Evolutionary conservation across 2,888 invertebrate species (phyloP), one percentile per base, ranked within the genome.

Genomic region (Lithophane semibrunnea): DNA sequence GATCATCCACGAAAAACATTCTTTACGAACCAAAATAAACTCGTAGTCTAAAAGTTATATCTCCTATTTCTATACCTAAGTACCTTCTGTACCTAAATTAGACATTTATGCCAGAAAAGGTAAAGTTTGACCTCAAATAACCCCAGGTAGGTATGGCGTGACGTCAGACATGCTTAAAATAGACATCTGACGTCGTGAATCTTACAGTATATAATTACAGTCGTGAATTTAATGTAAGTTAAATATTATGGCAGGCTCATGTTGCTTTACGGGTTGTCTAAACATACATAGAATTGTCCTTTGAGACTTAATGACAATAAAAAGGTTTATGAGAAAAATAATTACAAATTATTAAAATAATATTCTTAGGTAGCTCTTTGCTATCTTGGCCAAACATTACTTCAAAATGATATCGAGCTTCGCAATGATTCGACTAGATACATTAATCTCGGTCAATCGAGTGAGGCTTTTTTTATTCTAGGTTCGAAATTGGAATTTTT

Each of bases 81-180:
- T 21, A 71, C 37, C n/a, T n/a, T 52, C 10, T 65, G 63, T 69
- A 29, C 68, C 64, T 47, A 61, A 79, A 44, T 65, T 47, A 56
- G 18, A 69, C 18, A 79, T 79, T 73, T 73, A 13, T 24, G 60
- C 9, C 44, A 47, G 60, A 54, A 60, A 12, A 1, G 8, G 42
- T 16, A 16, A 54, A 58, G 56, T 44, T 66, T 82, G 73, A 70
- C 80, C 82, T 80, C 52, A 61, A 42, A 54, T 69, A 56, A 79
- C 84, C 69, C 69, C 56, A n/a, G 24, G 44, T n/a, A n/a, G 18
- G 47, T 18, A 21, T 10, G 3, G 12, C 1, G 42, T 73, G 70
- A 74, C 63, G 61, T 80, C 21, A 70, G 24, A 24, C 16, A 13
- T 52, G 47, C 63, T 49, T n/a, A 9, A 69, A 69, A 65, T 69